These are phyloP conservation scores for Drosophila elegans DNA, from an alignment of 1,140 invertebrate species.

Conservation along the genomic window DNA sequence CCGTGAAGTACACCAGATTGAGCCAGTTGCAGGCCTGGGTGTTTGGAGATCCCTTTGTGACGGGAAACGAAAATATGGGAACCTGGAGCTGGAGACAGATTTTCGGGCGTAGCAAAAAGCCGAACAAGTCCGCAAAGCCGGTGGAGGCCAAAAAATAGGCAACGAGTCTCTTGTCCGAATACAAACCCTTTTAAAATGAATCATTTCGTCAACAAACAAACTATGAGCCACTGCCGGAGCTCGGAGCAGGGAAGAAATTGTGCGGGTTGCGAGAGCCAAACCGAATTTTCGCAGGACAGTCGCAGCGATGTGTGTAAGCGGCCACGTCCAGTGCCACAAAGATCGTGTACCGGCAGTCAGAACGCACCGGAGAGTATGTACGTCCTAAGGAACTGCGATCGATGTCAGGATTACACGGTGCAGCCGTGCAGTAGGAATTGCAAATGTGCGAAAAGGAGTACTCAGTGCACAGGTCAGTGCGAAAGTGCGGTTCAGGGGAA, in stretches of 20 bases:
- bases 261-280: not conserved
- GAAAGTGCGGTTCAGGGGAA: not conserved
- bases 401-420: constrained; percentile 25
- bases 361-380: constrained; percentile 15
- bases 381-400: constrained; percentile 35
- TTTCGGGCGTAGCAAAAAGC: constrained; percentile 3
- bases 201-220: constrained; percentile 47
- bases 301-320: not conserved
- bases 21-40: constrained; percentile 10
- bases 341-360: constrained; percentile 3
- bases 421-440: constrained; percentile 2
- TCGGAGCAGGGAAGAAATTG: constrained; percentile 6
- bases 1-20: not conserved
- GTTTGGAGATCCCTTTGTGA: constrained; percentile 14
- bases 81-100: constrained; percentile 30
- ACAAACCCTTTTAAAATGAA: constrained; percentile 20
- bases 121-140: not conserved
- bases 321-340: not conserved
- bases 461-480: not conserved
- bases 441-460: not conserved
- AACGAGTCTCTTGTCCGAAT: constrained; percentile 1
- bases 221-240: constrained; percentile 52
- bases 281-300: not conserved
- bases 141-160: constrained; percentile 7
- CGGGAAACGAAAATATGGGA: not conserved